phyloP scores from a whole-genome alignment of 2,888 invertebrate species.

The Diarsia dahlii region DNA sequence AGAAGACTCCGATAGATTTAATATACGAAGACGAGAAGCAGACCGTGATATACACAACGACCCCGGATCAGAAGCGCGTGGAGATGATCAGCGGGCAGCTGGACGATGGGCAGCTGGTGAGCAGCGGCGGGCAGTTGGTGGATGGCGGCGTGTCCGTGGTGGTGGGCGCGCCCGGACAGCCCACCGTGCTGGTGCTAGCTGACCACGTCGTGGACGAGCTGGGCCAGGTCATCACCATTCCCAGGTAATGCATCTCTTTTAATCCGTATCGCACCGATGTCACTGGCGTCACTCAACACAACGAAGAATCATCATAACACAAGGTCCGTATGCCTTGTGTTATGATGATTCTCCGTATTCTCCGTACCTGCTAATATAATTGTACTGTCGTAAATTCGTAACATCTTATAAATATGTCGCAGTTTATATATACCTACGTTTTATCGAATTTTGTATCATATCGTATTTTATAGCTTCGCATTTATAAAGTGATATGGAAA shows the following conservation, averaged over 20 bases:
- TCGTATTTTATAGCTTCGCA: slow-evolving; percentile 76
- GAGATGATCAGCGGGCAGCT: slow-evolving; percentile 94
- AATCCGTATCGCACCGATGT: slow-evolving; percentile 9
- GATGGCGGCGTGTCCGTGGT: slow-evolving; percentile 90
- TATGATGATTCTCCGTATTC: neutral
- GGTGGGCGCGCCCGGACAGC: slow-evolving; percentile 86
- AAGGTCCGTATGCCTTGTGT: neutral
- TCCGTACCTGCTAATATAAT: slow-evolving; percentile 16
- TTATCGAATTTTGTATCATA: slow-evolving; percentile 66
- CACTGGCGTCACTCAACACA: neutral
- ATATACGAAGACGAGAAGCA: slow-evolving; percentile 96
- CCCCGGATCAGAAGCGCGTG: slow-evolving; percentile 94
- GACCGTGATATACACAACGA: slow-evolving; percentile 95
- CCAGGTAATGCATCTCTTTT: slow-evolving; percentile 88
- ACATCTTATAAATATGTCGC: slow-evolving; percentile 21
- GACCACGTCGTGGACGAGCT: slow-evolving; percentile 94
- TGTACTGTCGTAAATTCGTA: slow-evolving; percentile 1
- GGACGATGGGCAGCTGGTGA: slow-evolving; percentile 90
- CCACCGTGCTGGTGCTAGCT: slow-evolving; percentile 93
- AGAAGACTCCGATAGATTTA: slow-evolving; percentile 94
- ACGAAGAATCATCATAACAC: neutral
- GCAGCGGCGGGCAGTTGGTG: slow-evolving; percentile 87
- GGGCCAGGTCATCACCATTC: slow-evolving; percentile 92
- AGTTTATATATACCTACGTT: slow-evolving; percentile 38
- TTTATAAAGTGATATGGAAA: slow-evolving; percentile 77